Conservation (phyloP, 2,113 vertebrate genomes). For the Malaclemys terrapin region DNA sequence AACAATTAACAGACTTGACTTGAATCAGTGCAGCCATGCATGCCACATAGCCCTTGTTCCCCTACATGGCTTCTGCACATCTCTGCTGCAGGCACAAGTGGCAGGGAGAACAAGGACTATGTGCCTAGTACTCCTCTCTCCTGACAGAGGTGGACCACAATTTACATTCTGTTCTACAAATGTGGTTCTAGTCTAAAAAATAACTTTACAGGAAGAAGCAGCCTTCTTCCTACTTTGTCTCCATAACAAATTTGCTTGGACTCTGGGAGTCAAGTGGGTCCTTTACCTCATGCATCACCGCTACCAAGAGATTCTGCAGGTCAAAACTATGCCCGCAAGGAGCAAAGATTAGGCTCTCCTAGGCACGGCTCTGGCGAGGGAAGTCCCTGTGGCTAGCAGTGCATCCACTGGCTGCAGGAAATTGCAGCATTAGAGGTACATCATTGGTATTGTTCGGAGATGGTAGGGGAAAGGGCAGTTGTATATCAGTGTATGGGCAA, state of each 20-base stretch:
- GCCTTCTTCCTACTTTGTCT: neutral
- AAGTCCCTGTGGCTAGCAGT: neutral
- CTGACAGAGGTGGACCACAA: neutral
- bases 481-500: neutral
- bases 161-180: neutral
- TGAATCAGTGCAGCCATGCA: neutral
- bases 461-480: neutral
- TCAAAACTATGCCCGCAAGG: neutral
- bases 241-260: neutral
- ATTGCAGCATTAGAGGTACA: neutral
- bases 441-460: neutral
- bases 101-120: rapidly evolving
- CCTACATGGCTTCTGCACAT: neutral
- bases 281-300: neutral
- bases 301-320: neutral
- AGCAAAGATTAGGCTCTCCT: neutral
- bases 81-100: neutral
- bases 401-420: neutral
- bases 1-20: neutral
- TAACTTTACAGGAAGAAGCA: neutral
- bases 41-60: neutral
- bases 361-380: neutral
- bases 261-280: neutral
- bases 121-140: neutral
- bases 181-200: neutral